These are phyloP conservation scores for Nyctereutes procyonoides DNA, from an alignment of 2,113 vertebrate genomes.

Conservation along the genomic window DNA sequence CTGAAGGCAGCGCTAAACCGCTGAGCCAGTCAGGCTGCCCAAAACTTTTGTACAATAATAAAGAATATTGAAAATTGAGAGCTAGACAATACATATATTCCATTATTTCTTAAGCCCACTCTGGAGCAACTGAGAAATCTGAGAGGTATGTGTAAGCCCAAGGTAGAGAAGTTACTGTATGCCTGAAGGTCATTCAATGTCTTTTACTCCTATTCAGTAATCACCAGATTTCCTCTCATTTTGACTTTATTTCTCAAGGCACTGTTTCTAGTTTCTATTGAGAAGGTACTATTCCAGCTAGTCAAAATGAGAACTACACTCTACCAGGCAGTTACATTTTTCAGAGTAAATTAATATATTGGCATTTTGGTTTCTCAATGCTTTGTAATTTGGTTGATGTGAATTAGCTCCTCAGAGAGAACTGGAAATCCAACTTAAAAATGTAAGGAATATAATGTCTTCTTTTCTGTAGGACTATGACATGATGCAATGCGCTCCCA, in stretches of 20 bases:
- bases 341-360: constrained; percentile 28
- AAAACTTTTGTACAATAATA: background rate
- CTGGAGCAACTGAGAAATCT: background rate
- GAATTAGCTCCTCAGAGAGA: constrained; percentile 27
- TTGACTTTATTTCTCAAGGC: background rate
- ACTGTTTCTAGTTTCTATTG: background rate
- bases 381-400: constrained; percentile 28
- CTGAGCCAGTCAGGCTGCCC: background rate
- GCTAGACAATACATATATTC: background rate
- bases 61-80: background rate
- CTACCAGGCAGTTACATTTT: background rate
- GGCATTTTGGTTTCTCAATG: background rate
- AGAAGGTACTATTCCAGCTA: background rate
- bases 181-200: background rate
- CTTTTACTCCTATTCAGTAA: background rate
- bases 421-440: constrained; percentile 26
- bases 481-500: background rate
- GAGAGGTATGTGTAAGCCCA: background rate
- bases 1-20: no score
- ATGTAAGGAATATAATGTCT: background rate
- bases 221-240: background rate
- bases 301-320: background rate
- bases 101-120: background rate
- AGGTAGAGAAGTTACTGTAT: background rate
- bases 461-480: background rate